These are phyloP conservation scores for Hylomyscus alleni DNA, from an alignment of 2,797 vertebrate genomes.

Conservation along the genomic window DNA sequence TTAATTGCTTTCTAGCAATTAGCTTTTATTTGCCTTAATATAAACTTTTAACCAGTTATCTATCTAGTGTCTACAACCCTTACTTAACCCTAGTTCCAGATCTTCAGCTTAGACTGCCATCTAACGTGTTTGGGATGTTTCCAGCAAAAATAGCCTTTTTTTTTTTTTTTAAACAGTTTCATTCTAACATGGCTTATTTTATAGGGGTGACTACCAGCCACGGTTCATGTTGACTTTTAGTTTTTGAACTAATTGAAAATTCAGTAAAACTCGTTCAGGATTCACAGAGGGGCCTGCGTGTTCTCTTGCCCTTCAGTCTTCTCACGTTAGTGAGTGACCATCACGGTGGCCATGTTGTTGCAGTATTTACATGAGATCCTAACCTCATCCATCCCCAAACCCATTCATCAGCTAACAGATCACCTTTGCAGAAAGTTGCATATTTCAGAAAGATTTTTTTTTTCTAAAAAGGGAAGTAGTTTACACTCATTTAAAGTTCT, in stretches of 20 bases:
- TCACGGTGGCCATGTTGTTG: slow-evolving; percentile 75
- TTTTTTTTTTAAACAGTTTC: slow-evolving; percentile 77
- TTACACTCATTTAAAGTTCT: background rate
- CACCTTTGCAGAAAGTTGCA: slow-evolving; percentile 35
- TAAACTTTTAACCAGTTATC: slow-evolving; percentile 87
- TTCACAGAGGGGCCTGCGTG: slow-evolving; percentile 64
- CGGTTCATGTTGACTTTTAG: slow-evolving; percentile 80
- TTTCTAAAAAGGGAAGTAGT: slow-evolving; percentile 65
- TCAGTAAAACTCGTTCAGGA: slow-evolving; percentile 81
- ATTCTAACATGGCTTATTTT: slow-evolving; percentile 79
- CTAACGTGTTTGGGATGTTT: slow-evolving; percentile 78
- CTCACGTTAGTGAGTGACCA: slow-evolving; percentile 77
- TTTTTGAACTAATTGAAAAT: slow-evolving; percentile 86
- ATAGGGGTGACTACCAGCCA: slow-evolving; percentile 83
- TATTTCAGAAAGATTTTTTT: slow-evolving; percentile 45
- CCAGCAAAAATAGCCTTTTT: slow-evolving; percentile 82
- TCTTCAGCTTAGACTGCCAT: slow-evolving; percentile 81
- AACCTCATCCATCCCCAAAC: slow-evolving; percentile 80
- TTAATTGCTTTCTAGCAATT: slow-evolving; percentile 89
- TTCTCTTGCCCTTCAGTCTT: slow-evolving; percentile 81
- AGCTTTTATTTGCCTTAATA: slow-evolving; percentile 92
- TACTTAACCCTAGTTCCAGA: slow-evolving; percentile 82
- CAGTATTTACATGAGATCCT: slow-evolving; percentile 87
- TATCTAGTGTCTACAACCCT: slow-evolving; percentile 83
- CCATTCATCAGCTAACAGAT: slow-evolving; percentile 70